Conservation (phyloP, 2,113 vertebrate genomes). For the Barbus barbus region DNA sequence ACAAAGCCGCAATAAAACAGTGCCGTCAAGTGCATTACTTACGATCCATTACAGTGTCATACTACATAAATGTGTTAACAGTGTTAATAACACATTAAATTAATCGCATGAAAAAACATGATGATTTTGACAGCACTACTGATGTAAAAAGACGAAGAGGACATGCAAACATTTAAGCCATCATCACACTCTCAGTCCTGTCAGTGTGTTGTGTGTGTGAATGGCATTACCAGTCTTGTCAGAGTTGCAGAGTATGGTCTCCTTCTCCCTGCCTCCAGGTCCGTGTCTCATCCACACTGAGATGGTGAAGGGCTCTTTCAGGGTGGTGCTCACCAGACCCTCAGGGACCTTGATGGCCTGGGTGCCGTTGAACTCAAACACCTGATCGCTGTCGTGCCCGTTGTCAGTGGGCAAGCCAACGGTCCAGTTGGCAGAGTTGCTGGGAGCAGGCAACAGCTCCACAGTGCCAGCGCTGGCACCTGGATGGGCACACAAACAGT, state of each 20-base stretch:
- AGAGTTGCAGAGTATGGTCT: slow-evolving; percentile 94
- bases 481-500: slow-evolving; percentile 57
- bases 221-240: slow-evolving; percentile 85
- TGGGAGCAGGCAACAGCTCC: slow-evolving; percentile 92
- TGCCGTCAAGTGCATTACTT: not conserved
- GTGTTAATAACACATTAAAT: not conserved
- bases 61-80: not conserved
- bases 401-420: slow-evolving; percentile 91
- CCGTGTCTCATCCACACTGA: slow-evolving; percentile 97
- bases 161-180: not conserved
- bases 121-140: not conserved
- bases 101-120: not conserved
- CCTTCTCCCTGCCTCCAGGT: slow-evolving; percentile 86
- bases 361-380: slow-evolving; percentile 97
- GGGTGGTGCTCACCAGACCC: slow-evolving; percentile 79
- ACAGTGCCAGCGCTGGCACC: slow-evolving; percentile 85
- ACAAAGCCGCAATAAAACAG: not conserved
- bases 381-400: slow-evolving; percentile 95
- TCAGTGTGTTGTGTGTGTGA: not conserved
- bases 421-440: slow-evolving; percentile 88
- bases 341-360: slow-evolving; percentile 91
- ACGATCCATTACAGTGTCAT: not conserved
- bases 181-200: not conserved
- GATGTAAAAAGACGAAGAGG: not conserved
- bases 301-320: slow-evolving; percentile 89